These are phyloP conservation scores for Tenthredo scrophulariae DNA, from an alignment of 2,888 invertebrate genomes.

Conservation along the genomic window DNA sequence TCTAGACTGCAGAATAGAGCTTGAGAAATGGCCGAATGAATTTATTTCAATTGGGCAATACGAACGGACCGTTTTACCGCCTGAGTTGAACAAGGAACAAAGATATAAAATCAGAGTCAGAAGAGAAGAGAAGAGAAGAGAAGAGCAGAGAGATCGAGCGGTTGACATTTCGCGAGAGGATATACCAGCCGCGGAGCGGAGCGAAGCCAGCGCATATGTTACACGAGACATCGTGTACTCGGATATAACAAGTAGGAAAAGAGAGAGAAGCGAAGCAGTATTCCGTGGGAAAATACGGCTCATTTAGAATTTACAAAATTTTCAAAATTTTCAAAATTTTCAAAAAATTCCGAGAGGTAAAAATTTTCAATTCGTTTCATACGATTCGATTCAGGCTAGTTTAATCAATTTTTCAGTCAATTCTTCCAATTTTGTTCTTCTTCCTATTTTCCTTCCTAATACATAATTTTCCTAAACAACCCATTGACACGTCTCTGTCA, in stretches of 20 bases:
- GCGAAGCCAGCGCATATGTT: background rate
- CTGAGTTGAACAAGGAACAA: background rate
- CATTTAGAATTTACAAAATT: background rate
- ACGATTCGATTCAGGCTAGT: too few species aligned
- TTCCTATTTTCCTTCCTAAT: too few species aligned
- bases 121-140: background rate
- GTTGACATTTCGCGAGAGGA: conserved; percentile 27
- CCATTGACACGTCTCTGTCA: too few species aligned
- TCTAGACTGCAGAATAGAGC: background rate
- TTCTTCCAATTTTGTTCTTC: too few species aligned
- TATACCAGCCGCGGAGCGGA: background rate
- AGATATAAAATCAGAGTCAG: background rate
- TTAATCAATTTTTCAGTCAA: too few species aligned
- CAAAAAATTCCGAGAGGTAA: too few species aligned
- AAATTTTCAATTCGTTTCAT: background rate
- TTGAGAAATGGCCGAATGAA: background rate
- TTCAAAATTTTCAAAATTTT: background rate
- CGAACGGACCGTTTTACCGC: background rate
- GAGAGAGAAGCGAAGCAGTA: background rate
- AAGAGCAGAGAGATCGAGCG: background rate
- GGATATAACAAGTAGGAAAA: background rate
- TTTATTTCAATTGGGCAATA: conserved; percentile 15
- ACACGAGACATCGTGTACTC: conserved; percentile 7
- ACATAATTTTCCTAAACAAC: too few species aligned
- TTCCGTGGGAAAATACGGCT: background rate